Percentiles rank a stretch among this genome's conserved stretches.
These are phyloP conservation scores for Hippocampus kuda DNA, from an alignment of 2,797 vertebrate species.

Conservation along the genomic window DNA sequence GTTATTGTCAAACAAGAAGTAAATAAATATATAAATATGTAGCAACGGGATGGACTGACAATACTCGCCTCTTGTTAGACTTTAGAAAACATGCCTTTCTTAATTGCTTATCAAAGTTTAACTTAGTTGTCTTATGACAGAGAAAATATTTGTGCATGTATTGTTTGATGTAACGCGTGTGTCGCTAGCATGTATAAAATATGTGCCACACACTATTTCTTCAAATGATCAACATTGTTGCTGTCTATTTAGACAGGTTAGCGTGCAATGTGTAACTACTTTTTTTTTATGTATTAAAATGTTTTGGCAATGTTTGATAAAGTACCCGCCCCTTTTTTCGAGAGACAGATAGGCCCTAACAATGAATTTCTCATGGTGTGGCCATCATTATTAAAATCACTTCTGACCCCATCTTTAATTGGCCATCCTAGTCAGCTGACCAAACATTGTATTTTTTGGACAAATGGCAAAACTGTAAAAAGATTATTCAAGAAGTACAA, in stretches of 20 bases:
- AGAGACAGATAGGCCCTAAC: constrained; percentile 52
- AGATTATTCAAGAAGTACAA: not conserved
- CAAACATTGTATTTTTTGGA: constrained; percentile 26
- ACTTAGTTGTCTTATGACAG: not conserved
- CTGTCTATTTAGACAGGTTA: not conserved
- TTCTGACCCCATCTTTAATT: constrained; percentile 30
- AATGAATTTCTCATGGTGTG: constrained; percentile 42
- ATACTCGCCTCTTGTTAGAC: no score
- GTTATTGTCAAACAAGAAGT: not conserved
- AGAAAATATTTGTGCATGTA: not conserved
- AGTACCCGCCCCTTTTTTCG: constrained; percentile 42
- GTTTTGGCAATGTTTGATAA: constrained; percentile 1
- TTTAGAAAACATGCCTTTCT: not conserved
- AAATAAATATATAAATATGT: not conserved
- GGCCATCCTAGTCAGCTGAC: constrained; percentile 45
- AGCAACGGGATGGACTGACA: not conserved
- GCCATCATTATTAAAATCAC: constrained; percentile 27
- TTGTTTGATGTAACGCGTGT: not conserved
- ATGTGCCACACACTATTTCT: not conserved
- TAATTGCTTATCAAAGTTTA: not conserved
- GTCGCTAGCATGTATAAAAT: not conserved
- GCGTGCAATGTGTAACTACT: no score
- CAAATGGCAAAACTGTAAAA: not conserved
- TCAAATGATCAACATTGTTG: not conserved
- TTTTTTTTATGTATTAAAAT: not conserved